Conservation (phyloP, 1,140 invertebrate species). For the Aphaenogaster ashmeadi region DNA sequence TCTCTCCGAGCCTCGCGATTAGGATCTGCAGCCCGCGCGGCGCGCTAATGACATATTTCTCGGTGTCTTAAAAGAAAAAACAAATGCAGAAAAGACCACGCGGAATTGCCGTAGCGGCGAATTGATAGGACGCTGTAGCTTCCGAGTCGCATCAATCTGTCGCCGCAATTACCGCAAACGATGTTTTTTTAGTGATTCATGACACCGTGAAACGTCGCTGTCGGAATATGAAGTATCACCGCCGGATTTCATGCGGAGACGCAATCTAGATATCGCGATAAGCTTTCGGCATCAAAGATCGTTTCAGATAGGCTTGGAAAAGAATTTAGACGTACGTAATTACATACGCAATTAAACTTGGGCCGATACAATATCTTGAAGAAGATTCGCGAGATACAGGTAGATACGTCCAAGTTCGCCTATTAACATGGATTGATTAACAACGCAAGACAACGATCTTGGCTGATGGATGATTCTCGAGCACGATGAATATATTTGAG, state of each 20-base stretch:
- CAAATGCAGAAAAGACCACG: background rate
- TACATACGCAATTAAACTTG: background rate
- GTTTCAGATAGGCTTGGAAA: background rate
- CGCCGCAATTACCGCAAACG: slow-evolving; percentile 25
- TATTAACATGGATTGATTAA: slow-evolving; percentile 22
- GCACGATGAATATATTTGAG: slow-evolving; percentile 33
- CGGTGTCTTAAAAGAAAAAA: background rate
- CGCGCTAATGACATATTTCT: slow-evolving; percentile 17
- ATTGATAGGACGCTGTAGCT: background rate
- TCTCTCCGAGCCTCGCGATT: slow-evolving; percentile 10
- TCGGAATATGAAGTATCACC: background rate
- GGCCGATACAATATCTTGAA: background rate
- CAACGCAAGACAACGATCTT: background rate
- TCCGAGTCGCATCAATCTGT: slow-evolving; percentile 46
- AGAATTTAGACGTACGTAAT: background rate
- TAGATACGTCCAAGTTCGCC: background rate
- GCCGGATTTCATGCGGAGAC: background rate
- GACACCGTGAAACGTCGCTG: slow-evolving; percentile 4
- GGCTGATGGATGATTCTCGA: background rate
- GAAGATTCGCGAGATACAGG: background rate
- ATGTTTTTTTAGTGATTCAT: slow-evolving; percentile 34
- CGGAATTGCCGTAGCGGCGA: background rate
- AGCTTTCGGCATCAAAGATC: background rate
- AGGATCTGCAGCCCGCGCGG: background rate
- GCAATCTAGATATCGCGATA: background rate